Base-by-base conservation (phyloP, 1,140 invertebrate species). In the Mylabris phalerata region DNA sequence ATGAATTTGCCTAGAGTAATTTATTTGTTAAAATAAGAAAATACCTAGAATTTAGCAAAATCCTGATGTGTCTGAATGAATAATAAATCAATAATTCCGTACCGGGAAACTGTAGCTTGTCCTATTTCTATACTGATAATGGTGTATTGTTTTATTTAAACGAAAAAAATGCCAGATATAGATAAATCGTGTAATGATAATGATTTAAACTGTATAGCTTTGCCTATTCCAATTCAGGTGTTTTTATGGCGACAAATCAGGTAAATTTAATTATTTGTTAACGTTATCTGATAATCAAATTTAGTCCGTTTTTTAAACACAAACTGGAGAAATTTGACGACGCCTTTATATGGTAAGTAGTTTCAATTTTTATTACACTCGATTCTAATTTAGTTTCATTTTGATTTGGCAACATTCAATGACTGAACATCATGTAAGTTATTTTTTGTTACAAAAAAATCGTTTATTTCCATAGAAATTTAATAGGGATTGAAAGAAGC, bases 141-240 rank as follows among this genome's bases (percentile, higher is more conserved):
- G 32, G 4, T 7, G 7, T 32, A 1, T 32, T 32, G 32, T 32
- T 32, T 32, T 32, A 32, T 19, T 19, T 19, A 32, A 4, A 32
- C 32, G 7, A 2, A 32, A 32, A 4, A 32, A 32, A 32, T 32
- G 32, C 32, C 32, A 5, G 32, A 32, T 32, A 1, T 1, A 7
- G 32, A 32, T 32, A 32, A 32, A 32, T 32, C 32, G 0, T 32
- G 19, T 1, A 3, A 5, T 4, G 67, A 71, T 39, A 62, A 55
- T 47, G 59, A 38, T 57, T 60, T 69, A 47, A 59, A 63, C 43
- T 87, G 90, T 65, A 86, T 91, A 65, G 82, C 89, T 57, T 79
- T 98, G 61, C 96, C 96, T n/a, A 88, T 98, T 60, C 93, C 95
- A 3, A 93, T 98, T 59, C 96, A 98, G 75, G 91, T 93, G 60